Evolutionary conservation across 2,797 vertebrate genomes (phyloP), one percentile per base, ranked within the genome.

Genomic region (Moxostoma hubbsi): DNA sequence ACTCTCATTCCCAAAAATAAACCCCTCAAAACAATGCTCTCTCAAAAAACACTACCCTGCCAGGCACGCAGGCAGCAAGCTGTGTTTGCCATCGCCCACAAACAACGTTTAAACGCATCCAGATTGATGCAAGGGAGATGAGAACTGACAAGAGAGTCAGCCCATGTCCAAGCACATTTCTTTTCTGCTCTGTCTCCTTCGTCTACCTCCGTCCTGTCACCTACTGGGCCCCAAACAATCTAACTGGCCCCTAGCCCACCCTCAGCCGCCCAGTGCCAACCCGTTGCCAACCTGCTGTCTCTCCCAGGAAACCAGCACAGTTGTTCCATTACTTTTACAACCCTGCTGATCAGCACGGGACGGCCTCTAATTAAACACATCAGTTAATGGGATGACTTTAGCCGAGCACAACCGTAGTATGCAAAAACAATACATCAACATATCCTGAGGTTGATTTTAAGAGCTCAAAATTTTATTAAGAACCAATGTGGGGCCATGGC

Each of bases 121-220:
- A 88, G 90, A 90, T 88, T 83, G 69, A 85, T 84, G 82, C 84
- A 80, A 81, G 85, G 81, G 86, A 92, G 81, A 93, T 89, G 71
- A 88, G 90, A 92, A 92, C 90, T 93, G 93, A 93, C 92, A 92
- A 68, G 89, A 90, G 92, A 91, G 90, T 91, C 90, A 92, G 89
- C 87, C 85, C 82, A 85, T 87, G 90, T 93, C 92, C 89, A 89
- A 90, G 90, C 89, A 86, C 83, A 91, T 93, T 84, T 81, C 57
- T 45, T 57, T 4, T 55, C 11, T 59, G 16, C 57, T 24, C 58
- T 6, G 16, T 59, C 16, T 24, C 58, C 1, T 45, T 47, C 9
- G 50, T 82, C 67, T 59, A 45, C 61, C 59, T 49, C 54, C 9
- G 49, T 59, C 55, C 57, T 72, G 50, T 72, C 77, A 63, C 72